These are phyloP conservation scores for Acrocera orbiculus DNA, from an alignment of 2,888 invertebrate species.

Conservation along the genomic window DNA sequence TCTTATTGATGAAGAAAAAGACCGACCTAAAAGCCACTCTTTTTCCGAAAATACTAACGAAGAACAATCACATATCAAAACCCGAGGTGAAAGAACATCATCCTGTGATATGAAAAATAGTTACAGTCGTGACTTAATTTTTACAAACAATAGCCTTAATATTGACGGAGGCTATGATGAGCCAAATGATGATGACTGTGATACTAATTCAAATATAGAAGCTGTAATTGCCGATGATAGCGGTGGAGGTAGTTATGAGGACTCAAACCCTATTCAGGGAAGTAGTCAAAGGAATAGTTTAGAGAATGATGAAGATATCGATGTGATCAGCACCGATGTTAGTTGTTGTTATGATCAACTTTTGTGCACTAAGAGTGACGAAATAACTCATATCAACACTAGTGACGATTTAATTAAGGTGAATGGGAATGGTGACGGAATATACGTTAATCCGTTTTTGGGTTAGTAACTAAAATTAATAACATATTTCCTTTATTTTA, in stretches of 20 bases:
- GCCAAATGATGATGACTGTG: conserved; percentile 20
- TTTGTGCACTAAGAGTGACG: conserved; percentile 2
- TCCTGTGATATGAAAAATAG: conserved; percentile 31
- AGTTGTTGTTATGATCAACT: conserved; percentile 28
- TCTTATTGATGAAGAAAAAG: conserved; percentile 16
- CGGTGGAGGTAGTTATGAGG: conserved; percentile 30
- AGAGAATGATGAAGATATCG: conserved; percentile 29
- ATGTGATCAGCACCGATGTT: conserved; percentile 30
- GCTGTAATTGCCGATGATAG: conserved; percentile 29
- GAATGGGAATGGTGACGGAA: conserved; percentile 25
- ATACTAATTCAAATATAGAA: conserved; percentile 24
- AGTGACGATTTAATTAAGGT: conserved; percentile 19
- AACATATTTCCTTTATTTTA: too few relatives aligned
- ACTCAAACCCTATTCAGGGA: conserved; percentile 26
- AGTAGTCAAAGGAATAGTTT: conserved; percentile 27
- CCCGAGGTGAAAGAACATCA: too few relatives aligned
- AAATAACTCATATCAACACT: conserved; percentile 15
- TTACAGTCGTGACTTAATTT: conserved; percentile 27
- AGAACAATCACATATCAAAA: conserved; percentile 4
- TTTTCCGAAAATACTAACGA: conserved; percentile 11
- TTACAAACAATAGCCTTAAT: conserved; percentile 17
- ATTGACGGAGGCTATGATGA: conserved; percentile 13
- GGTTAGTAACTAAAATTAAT: conserved; percentile 23
- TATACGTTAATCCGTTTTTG: conserved; percentile 32
- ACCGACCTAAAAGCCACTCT: conserved; percentile 8